phyloP scores from a whole-genome alignment of 2,113 vertebrate species.

The Hydropotes inermis region DNA sequence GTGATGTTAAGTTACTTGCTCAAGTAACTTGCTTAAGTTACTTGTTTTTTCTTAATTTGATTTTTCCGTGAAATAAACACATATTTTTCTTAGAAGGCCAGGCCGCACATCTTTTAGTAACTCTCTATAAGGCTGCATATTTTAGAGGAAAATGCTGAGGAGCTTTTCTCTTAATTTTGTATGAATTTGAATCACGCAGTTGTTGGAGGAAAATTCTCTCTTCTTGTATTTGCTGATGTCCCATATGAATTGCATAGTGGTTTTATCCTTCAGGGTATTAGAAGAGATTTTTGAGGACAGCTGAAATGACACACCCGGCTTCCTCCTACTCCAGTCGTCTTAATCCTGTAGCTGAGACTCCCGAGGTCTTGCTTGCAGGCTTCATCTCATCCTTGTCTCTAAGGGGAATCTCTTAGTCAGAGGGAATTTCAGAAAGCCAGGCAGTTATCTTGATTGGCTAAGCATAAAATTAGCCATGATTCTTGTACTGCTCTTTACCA shows the following conservation, averaged over 20 bases:
- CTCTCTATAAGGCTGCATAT: neutral
- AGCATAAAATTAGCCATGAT: neutral
- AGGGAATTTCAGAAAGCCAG: neutral
- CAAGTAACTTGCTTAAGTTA: no score
- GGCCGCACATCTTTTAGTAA: neutral
- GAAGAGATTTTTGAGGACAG: neutral
- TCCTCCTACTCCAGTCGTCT: neutral
- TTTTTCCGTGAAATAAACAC: neutral
- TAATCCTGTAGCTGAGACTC: neutral
- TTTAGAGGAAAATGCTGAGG: neutral
- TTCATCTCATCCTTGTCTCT: neutral
- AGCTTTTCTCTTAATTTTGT: neutral
- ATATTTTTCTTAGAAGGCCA: neutral
- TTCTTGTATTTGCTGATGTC: neutral
- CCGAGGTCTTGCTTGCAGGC: neutral
- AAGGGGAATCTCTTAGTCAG: neutral
- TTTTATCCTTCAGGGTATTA: neutral
- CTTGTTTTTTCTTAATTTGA: neutral
- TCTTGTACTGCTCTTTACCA: neutral
- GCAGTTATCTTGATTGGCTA: neutral
- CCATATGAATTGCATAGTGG: neutral
- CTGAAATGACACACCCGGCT: neutral
- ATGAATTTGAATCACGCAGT: neutral
- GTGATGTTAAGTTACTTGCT: neutral
- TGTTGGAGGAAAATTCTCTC: neutral